Conservation (phyloP, 2,888 invertebrate species). For the Ernsta delagoae region DNA sequence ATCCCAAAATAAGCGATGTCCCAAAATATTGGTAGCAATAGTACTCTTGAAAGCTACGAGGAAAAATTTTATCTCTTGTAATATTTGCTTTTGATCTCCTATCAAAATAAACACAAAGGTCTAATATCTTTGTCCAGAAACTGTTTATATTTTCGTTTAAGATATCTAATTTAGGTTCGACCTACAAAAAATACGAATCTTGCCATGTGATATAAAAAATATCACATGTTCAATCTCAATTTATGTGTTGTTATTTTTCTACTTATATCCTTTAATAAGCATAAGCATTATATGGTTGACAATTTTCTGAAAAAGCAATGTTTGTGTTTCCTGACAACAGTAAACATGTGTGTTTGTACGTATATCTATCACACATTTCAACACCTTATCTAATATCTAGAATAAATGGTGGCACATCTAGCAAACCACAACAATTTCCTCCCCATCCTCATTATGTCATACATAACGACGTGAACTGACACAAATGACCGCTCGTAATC, state of each 20-base stretch:
- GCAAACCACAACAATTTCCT: conserved; percentile 14
- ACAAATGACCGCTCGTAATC: conserved; percentile 26
- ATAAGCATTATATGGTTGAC: too few relatives aligned
- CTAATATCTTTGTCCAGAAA: not conserved
- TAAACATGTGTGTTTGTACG: not conserved
- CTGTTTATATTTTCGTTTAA: not conserved
- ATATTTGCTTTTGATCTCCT: conserved; percentile 3
- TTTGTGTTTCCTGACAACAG: too few relatives aligned
- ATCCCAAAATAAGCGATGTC: not conserved
- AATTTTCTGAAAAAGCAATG: too few relatives aligned
- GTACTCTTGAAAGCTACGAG: not conserved
- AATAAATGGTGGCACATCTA: conserved; percentile 4
- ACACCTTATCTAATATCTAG: conserved; percentile 10
- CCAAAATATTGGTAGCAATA: conserved; percentile 9
- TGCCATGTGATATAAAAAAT: too few relatives aligned
- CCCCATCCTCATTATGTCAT: conserved; percentile 20
- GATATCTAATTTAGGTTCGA: not conserved
- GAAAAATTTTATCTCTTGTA: conserved; percentile 3
- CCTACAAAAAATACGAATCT: not conserved
- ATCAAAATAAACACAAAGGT: not conserved
- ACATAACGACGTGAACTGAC: conserved; percentile 24
- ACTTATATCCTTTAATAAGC: too few relatives aligned
- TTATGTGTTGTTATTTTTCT: too few relatives aligned
- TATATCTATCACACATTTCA: not conserved
- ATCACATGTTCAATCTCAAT: too few relatives aligned